Percentiles rank a stretch among this genome's conserved stretches.
These are phyloP conservation scores for Helicoverpa assulta DNA, from an alignment of 2,888 invertebrate species.

Conservation along the genomic window DNA sequence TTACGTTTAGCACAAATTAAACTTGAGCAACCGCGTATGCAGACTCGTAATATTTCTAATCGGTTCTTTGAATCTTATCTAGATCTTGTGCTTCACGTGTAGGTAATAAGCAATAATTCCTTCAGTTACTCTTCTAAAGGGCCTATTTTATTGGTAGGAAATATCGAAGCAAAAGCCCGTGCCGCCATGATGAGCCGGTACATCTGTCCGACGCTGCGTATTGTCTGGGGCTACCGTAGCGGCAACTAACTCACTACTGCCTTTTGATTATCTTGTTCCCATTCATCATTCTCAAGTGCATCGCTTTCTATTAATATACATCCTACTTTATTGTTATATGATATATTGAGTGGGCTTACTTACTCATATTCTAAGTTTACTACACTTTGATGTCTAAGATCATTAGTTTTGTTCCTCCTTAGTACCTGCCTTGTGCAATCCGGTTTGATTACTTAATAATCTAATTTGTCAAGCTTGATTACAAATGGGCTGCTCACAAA, in stretches of 20 bases:
- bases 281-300: conserved; percentile 72
- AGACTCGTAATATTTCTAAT: conserved; percentile 47
- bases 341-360: conserved; percentile 43
- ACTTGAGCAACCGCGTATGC: conserved; percentile 38
- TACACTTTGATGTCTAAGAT: conserved; percentile 48
- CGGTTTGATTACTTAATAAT: conserved; percentile 68
- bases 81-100: conserved; percentile 27
- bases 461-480: conserved; percentile 74
- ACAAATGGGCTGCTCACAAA: conserved; percentile 70
- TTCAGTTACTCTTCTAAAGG: conserved; percentile 11
- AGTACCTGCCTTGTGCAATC: conserved; percentile 44
- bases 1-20: conserved; percentile 21
- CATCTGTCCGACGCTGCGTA: conserved; percentile 56
- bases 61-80: conserved; percentile 44
- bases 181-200: conserved; percentile 39
- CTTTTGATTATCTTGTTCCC: conserved; percentile 68
- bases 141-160: conserved; percentile 29
- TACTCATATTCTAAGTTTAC: conserved; percentile 41
- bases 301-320: conserved; percentile 68
- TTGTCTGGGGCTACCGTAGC: conserved; percentile 64
- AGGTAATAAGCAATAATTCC: conserved; percentile 28
- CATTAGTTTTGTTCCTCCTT: conserved; percentile 47
- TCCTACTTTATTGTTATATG: conserved; percentile 57
- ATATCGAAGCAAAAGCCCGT: conserved; percentile 27
- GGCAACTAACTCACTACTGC: conserved; percentile 66